Conservation (phyloP, 2,888 invertebrate genomes). For the Eulithis testata region DNA sequence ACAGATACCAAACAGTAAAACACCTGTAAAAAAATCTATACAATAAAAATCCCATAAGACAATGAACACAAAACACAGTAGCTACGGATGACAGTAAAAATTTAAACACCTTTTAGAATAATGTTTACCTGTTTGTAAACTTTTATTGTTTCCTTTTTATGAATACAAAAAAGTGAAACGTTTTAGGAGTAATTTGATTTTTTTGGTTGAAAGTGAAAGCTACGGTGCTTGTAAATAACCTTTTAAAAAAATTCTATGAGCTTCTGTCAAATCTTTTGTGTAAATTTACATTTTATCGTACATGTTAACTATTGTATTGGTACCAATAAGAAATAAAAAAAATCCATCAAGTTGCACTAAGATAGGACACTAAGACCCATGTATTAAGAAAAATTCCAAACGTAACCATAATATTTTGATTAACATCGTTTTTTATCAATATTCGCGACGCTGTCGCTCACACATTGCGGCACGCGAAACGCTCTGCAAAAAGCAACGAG, state of each 20-base stretch:
- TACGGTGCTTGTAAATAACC: constrained; percentile 39
- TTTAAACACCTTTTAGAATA: constrained; percentile 42
- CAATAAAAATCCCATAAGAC: constrained; percentile 38
- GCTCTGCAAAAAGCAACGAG: constrained; percentile 49
- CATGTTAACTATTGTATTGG: too few species aligned
- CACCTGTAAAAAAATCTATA: constrained; percentile 33
- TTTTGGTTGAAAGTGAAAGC: constrained; percentile 77
- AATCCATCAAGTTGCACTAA: too few species aligned
- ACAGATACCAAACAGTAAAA: constrained; percentile 34
- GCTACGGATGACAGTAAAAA: constrained; percentile 48
- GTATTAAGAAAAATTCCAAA: too few species aligned
- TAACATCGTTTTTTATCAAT: background rate
- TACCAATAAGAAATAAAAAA: too few species aligned
- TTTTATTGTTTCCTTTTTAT: constrained; percentile 57
- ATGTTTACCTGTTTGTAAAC: constrained; percentile 60
- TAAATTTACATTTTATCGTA: too few species aligned
- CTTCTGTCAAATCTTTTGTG: background rate
- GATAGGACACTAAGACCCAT: too few species aligned
- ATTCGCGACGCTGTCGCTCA: constrained; percentile 14
- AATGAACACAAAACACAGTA: constrained; percentile 47
- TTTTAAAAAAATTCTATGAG: constrained; percentile 40
- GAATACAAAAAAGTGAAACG: constrained; percentile 64
- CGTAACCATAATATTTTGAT: too few species aligned
- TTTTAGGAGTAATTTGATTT: constrained; percentile 49
- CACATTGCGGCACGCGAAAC: constrained; percentile 18